Base-by-base conservation (phyloP, 2,113 vertebrate genomes). In the Centrocercus urophasianus region DNA sequence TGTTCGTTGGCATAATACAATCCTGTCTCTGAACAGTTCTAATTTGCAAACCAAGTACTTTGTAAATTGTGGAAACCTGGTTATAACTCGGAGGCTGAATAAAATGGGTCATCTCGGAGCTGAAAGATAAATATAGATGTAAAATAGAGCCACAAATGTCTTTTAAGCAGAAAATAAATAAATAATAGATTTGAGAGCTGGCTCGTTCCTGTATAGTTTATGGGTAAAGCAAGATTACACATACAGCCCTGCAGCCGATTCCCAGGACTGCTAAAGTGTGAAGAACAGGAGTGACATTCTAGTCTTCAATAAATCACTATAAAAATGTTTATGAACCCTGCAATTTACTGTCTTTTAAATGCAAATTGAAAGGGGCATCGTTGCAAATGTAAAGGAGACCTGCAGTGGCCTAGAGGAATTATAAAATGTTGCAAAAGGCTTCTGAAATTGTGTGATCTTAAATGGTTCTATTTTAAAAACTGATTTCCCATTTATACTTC, bases 261-360 rank as follows among this genome's bases (percentile, higher is more conserved):
- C 97, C 97, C 97, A 97, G 96, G 96, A 96, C 97, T 97, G 97
- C 96, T 97, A 98, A 98, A 98, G 97, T 98, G 97, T 98, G 98
- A 98, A 98, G 97, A 98, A 76, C 97, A 97, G 96, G 91, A 91
- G 95, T 97, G 97, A 98, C 97, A 97, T 97, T 97, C 96, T 91
- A 20, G 89, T 96, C 97, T 97, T 97, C 96, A 95, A 98, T 98
- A 98, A 98, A 98, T 98, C 98, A 97, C 97, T 96, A 97, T 97
- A 97, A 98, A 97, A 98, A 97, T 98, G 97, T 98, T 98, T 98
- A 98, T 98, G 98, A 98, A 98, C 96, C 98, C 97, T 97, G 97
- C 97, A 97, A 98, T 98, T 98, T 98, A 97, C 96, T 97, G 97
- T 98, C 98, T 98, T 98, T 98, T 97, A 98, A 98, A 98, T 98